A percentile compares a stretch with the other conserved stretches of the same genome.
These are phyloP conservation scores for Anticlea derivata DNA, from an alignment of 2,888 invertebrate genomes.

Conservation along the genomic window DNA sequence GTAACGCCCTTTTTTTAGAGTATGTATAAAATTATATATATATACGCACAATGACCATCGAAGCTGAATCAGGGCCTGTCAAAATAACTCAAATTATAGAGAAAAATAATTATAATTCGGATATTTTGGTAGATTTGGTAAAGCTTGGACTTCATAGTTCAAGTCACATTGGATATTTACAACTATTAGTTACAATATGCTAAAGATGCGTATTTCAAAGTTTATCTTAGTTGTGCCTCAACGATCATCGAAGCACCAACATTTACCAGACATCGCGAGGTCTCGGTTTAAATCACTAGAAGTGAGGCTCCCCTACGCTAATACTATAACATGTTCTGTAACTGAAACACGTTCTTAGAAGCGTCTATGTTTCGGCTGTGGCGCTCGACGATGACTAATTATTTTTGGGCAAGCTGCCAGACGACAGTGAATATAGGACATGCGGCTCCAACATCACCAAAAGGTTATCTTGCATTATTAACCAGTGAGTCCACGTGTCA, in stretches of 20 bases:
- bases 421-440: conserved; percentile 47
- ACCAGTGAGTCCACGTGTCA: conserved; percentile 38
- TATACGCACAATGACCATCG: conserved; percentile 13
- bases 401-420: conserved; percentile 74
- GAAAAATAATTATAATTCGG: too few relatives aligned
- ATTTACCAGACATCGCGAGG: too few relatives aligned
- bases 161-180: too few relatives aligned
- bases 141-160: too few relatives aligned
- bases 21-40: conserved; percentile 19
- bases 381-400: conserved; percentile 70
- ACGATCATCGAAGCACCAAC: too few relatives aligned
- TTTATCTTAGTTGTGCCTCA: too few relatives aligned
- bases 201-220: too few relatives aligned
- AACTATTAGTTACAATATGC: too few relatives aligned
- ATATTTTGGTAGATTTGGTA: too few relatives aligned
- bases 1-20: conserved; percentile 17
- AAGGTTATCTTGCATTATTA: conserved; percentile 52
- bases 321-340: conserved; percentile 3
- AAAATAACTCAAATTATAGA: conserved; percentile 1
- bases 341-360: conserved; percentile 55
- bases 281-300: too few relatives aligned
- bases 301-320: not conserved
- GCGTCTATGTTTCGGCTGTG: conserved; percentile 57
- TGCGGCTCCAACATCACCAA: conserved; percentile 43
- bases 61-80: not conserved